These are phyloP conservation scores for Hedya salicella DNA, from an alignment of 2,888 invertebrate genomes.

Conservation along the genomic window DNA sequence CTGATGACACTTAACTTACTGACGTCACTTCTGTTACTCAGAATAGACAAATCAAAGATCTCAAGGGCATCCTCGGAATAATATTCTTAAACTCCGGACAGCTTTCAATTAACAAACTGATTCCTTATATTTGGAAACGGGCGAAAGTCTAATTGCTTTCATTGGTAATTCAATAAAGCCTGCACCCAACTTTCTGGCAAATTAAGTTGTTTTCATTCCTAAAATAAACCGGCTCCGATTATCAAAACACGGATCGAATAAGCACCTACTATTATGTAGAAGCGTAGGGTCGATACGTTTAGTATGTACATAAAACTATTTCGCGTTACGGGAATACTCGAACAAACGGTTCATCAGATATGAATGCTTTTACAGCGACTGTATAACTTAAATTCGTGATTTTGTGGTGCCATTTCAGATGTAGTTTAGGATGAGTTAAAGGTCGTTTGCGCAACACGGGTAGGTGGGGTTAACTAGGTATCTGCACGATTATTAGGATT, in stretches of 20 bases:
- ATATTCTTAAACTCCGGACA: not conserved
- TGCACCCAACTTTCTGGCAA: not conserved
- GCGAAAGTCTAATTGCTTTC: slow-evolving; percentile 8
- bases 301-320: slow-evolving; percentile 31
- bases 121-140: not conserved
- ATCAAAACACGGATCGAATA: slow-evolving; percentile 24
- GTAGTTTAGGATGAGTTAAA: slow-evolving; percentile 38
- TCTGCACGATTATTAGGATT: slow-evolving; percentile 26
- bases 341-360: slow-evolving; percentile 42
- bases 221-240: slow-evolving; percentile 9
- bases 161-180: slow-evolving; percentile 29
- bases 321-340: slow-evolving; percentile 32
- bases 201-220: slow-evolving; percentile 16
- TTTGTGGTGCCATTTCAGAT: slow-evolving; percentile 38
- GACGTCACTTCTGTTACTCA: not conserved
- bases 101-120: slow-evolving; percentile 7
- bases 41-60: not conserved
- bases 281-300: slow-evolving; percentile 1
- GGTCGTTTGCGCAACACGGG: slow-evolving; percentile 33
- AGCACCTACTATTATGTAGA: slow-evolving; percentile 14
- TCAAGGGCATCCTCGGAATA: not conserved
- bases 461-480: slow-evolving; percentile 13
- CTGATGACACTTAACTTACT: not conserved
- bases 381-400: slow-evolving; percentile 40
- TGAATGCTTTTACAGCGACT: slow-evolving; percentile 19